Evolutionary conservation across 2,797 vertebrate species (phyloP).

Genomic region (Crocidura indochinensis): DNA sequence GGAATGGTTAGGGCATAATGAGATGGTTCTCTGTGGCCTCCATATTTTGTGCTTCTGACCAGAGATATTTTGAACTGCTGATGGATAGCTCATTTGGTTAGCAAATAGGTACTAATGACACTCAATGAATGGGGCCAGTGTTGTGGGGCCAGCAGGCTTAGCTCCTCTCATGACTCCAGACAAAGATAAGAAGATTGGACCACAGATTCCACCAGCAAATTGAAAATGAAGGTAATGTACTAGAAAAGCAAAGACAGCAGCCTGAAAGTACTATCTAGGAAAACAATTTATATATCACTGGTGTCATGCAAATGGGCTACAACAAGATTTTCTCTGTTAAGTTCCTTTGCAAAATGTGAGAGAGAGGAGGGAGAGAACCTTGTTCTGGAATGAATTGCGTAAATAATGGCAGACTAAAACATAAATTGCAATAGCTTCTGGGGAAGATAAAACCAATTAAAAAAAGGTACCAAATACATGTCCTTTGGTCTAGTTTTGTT

Average conservation of each 20-base stretch:
- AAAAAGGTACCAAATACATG: neutral
- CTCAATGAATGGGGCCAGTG: slow-evolving; percentile 32
- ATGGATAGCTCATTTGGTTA: slow-evolving; percentile 62
- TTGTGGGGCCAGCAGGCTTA: slow-evolving; percentile 22
- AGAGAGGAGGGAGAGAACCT: neutral
- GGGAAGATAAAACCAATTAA: slow-evolving; percentile 4
- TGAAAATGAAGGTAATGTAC: neutral
- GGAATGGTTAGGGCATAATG: slow-evolving; percentile 64
- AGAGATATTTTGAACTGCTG: slow-evolving; percentile 70
- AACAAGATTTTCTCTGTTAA: slow-evolving; percentile 26
- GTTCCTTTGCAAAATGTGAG: slow-evolving; percentile 48
- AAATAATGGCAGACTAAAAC: neutral
- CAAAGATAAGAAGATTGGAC: neutral
- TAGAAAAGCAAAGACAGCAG: slow-evolving; percentile 45
- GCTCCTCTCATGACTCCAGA: slow-evolving; percentile 30
- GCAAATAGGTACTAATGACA: slow-evolving; percentile 72
- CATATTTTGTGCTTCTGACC: slow-evolving; percentile 74
- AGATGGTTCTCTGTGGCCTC: slow-evolving; percentile 73
- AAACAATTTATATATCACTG: slow-evolving; percentile 55
- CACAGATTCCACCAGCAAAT: too few species aligned
- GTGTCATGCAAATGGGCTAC: slow-evolving; percentile 52
- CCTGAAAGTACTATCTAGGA: slow-evolving; percentile 30
- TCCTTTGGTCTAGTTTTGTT: slow-evolving; percentile 10
- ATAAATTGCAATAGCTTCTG: neutral
- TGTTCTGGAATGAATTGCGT: neutral